A percentile compares a stretch with the other conserved stretches of the same genome.
These are phyloP conservation scores for Sepioteuthis lessoniana DNA, from an alignment of 2,888 invertebrate species.

Conservation along the genomic window DNA sequence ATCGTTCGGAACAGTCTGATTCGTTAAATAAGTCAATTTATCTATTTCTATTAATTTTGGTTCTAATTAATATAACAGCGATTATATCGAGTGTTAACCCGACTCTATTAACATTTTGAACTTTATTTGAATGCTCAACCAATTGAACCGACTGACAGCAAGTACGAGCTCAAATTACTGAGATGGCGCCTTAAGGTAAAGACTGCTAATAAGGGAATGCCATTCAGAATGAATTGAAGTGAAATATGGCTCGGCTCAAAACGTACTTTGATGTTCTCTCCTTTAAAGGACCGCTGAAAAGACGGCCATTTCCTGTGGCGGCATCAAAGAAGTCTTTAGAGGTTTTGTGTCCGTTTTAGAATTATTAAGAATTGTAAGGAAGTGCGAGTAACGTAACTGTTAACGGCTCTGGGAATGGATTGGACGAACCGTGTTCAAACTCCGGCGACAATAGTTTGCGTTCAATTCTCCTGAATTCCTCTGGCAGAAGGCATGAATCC, in stretches of 20 bases:
- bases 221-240: too few species aligned
- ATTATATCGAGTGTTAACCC: neutral
- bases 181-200: neutral
- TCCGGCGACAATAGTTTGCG: too few species aligned
- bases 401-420: too few species aligned
- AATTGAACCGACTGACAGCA: neutral
- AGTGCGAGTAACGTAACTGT: too few species aligned
- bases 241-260: neutral
- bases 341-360: too few species aligned
- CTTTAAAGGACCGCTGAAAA: neutral
- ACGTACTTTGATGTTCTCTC: neutral
- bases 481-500: too few species aligned
- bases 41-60: neutral
- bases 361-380: too few species aligned
- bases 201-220: neutral
- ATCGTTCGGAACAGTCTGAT: neutral
- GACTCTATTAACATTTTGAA: neutral
- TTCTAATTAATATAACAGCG: neutral
- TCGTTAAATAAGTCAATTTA: neutral
- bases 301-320: neutral
- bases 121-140: neutral
- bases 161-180: neutral
- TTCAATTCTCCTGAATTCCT: too few species aligned
- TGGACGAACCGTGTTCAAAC: too few species aligned
- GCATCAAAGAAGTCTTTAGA: neutral